Conservation (phyloP, 2,888 invertebrate species). For the Dicycla oo region DNA sequence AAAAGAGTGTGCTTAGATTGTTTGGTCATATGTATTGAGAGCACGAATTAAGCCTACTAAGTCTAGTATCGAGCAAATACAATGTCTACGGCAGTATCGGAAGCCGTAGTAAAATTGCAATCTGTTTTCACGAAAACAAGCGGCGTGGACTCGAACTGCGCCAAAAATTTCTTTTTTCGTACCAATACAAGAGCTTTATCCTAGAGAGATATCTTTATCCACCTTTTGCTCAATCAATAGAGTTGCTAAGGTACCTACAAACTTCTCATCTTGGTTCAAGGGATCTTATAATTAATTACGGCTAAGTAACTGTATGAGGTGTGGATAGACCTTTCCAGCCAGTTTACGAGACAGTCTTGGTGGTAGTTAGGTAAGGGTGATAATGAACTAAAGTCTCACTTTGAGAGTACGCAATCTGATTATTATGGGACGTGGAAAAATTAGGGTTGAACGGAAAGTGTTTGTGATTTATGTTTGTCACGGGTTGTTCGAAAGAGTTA, state of each 20-base stretch:
- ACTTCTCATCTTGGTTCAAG: slow-evolving; percentile 1
- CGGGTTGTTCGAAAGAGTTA: too few relatives aligned
- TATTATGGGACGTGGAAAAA: slow-evolving; percentile 11
- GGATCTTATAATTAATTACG: slow-evolving; percentile 9
- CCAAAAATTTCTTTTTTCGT: too few relatives aligned
- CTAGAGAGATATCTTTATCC: background rate
- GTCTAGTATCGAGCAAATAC: too few relatives aligned
- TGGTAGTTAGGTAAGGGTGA: slow-evolving; percentile 9
- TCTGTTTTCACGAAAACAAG: too few relatives aligned
- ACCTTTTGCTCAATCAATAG: background rate
- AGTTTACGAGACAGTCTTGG: slow-evolving; percentile 3
- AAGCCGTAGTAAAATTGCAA: too few relatives aligned
- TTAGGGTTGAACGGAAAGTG: slow-evolving; percentile 5
- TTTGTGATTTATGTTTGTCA: too few relatives aligned
- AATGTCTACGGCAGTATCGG: too few relatives aligned
- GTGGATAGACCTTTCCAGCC: slow-evolving; percentile 4
- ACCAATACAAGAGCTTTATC: background rate
- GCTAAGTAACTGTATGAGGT: background rate
- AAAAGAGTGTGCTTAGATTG: too few relatives aligned
- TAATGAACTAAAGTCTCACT: slow-evolving; percentile 28
- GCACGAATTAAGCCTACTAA: too few relatives aligned
- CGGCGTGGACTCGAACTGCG: too few relatives aligned
- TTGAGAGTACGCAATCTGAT: slow-evolving; percentile 21
- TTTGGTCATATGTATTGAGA: too few relatives aligned
- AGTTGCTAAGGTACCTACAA: background rate